phyloP scores from a whole-genome alignment of 2,888 invertebrate species.

The Nemoura dubitans region DNA sequence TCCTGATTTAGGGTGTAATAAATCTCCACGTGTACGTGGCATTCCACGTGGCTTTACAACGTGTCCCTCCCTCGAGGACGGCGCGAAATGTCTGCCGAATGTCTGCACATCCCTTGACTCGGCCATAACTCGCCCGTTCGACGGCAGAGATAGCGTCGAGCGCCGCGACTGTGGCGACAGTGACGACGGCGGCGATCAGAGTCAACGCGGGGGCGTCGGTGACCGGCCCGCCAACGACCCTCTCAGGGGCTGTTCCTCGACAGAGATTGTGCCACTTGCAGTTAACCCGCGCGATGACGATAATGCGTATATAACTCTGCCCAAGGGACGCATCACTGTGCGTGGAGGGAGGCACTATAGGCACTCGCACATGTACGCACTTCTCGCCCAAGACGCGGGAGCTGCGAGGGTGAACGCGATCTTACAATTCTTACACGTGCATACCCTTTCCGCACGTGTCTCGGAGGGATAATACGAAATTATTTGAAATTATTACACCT shows the following conservation, averaged over 20 bases:
- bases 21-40: neutral
- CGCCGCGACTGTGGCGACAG: neutral
- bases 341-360: neutral
- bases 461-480: conserved; percentile 9
- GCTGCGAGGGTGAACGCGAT: neutral
- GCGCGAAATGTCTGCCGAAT: neutral
- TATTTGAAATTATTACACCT: conserved; percentile 14
- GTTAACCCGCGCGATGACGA: conserved; percentile 33
- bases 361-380: conserved; percentile 1
- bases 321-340: conserved; percentile 28
- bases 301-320: conserved; percentile 34
- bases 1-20: neutral
- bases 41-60: neutral
- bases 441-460: neutral
- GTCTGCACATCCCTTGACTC: neutral
- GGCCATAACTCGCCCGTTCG: neutral
- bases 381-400: neutral
- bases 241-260: conserved; percentile 5
- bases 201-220: neutral
- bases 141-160: neutral
- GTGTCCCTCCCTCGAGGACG: neutral
- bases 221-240: conserved; percentile 13
- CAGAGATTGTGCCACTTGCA: conserved; percentile 37
- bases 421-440: neutral
- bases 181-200: neutral